Percentiles rank a stretch among this genome's conserved stretches.
These are phyloP conservation scores for Cossypha heuglini DNA, from an alignment of 2,797 vertebrate genomes.

Conservation along the genomic window DNA sequence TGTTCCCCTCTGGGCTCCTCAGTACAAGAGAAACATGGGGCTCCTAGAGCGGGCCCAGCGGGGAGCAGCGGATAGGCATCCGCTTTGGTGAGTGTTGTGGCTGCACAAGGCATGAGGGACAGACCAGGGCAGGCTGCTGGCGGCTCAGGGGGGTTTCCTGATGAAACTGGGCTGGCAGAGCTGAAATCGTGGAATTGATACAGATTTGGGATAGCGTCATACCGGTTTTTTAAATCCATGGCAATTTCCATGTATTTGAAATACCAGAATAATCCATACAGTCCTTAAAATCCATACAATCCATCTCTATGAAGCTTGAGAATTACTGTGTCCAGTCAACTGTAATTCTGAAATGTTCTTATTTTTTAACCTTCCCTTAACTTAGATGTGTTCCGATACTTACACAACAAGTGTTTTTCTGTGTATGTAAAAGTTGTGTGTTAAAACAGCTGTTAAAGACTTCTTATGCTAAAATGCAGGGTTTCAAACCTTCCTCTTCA, in stretches of 20 bases:
- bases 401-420: background rate
- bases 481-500: background rate
- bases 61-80: background rate
- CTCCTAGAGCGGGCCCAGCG: background rate
- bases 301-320: background rate
- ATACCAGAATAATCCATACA: background rate
- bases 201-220: accelerated
- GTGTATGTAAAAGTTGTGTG: background rate
- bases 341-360: background rate
- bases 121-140: background rate
- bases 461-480: background rate
- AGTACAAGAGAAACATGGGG: accelerated
- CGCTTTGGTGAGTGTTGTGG: background rate
- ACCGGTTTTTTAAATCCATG: accelerated
- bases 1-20: background rate
- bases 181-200: accelerated
- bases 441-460: background rate
- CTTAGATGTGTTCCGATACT: background rate
- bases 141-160: background rate
- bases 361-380: background rate
- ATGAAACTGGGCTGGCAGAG: background rate
- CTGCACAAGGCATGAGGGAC: too few species aligned
- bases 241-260: accelerated
- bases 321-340: background rate
- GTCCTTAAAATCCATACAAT: background rate